Evolutionary conservation across 2,797 vertebrate species (phyloP).

Genomic region (Numenius phaeopus): DNA sequence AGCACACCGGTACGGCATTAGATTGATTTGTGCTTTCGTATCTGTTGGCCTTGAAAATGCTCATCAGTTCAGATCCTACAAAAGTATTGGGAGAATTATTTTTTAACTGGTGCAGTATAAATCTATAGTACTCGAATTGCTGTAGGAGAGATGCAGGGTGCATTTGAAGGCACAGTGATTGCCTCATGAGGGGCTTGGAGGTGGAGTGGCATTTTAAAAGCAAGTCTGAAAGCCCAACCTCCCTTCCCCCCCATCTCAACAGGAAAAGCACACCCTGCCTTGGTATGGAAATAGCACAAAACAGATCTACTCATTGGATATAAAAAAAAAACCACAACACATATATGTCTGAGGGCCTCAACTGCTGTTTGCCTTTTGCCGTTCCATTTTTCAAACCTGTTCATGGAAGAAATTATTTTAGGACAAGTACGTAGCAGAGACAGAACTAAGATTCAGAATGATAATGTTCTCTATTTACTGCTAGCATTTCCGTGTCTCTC

Average conservation of each 20-base stretch:
- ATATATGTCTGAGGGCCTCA: neutral
- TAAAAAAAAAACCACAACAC: neutral
- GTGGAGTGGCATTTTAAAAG: neutral
- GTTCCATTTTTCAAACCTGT: neutral
- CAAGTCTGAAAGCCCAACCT: neutral
- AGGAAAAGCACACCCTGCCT: neutral
- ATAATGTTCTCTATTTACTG: neutral
- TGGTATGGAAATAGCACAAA: neutral
- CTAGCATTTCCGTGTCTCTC: accelerated
- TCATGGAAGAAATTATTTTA: neutral
- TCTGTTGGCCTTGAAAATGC: neutral
- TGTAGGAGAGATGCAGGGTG: neutral
- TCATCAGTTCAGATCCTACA: neutral
- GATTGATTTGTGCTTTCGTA: neutral
- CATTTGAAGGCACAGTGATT: neutral
- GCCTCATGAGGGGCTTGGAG: neutral
- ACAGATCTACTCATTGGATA: neutral
- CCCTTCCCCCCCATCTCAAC: neutral
- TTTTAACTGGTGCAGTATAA: neutral
- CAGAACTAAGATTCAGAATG: neutral
- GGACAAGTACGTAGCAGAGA: neutral
- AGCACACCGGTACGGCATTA: neutral
- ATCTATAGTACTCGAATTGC: neutral
- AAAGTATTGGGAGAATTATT: neutral
- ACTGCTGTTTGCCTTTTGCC: neutral